Percentiles rank a stretch among this genome's conserved stretches.
phyloP scores from a whole-genome alignment of 1,140 invertebrate genomes.

The Mycetomoellerius zeteki region DNA sequence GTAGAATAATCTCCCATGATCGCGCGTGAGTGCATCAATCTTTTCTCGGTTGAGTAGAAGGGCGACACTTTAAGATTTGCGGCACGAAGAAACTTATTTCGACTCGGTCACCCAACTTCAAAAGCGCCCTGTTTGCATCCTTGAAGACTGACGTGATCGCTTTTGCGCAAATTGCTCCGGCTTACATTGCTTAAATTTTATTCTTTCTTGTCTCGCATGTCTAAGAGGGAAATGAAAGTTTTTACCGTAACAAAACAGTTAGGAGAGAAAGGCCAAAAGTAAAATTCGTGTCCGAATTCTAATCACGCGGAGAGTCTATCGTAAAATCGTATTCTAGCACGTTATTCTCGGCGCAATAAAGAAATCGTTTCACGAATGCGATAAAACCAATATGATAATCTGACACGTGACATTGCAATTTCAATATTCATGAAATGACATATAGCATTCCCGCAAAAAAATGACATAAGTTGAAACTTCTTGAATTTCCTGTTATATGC shows the following conservation, averaged over 20 bases:
- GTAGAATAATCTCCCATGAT: constrained; percentile 29
- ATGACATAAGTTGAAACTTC: no score
- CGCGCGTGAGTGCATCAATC: neutral
- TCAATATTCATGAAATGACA: neutral
- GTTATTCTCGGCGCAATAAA: neutral
- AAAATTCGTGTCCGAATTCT: constrained; percentile 72
- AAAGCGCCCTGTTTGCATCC: constrained; percentile 21
- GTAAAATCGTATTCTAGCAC: constrained; percentile 37
- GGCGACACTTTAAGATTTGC: neutral
- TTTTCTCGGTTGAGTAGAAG: neutral
- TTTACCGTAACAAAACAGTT: constrained; percentile 49
- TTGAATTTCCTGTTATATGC: no score
- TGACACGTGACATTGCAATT: neutral
- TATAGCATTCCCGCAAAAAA: neutral
- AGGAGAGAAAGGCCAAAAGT: constrained; percentile 65
- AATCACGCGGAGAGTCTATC: constrained; percentile 67
- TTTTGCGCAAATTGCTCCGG: constrained; percentile 32
- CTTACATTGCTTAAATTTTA: constrained; percentile 41
- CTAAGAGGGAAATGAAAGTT: constrained; percentile 69
- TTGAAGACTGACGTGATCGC: neutral
- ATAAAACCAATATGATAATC: constrained; percentile 3
- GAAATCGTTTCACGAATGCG: constrained; percentile 25
- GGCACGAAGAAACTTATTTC: constrained; percentile 9
- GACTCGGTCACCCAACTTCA: neutral
- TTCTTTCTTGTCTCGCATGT: constrained; percentile 31